phyloP scores from a whole-genome alignment of 2,113 vertebrate species.

The Noctilio leporinus region DNA sequence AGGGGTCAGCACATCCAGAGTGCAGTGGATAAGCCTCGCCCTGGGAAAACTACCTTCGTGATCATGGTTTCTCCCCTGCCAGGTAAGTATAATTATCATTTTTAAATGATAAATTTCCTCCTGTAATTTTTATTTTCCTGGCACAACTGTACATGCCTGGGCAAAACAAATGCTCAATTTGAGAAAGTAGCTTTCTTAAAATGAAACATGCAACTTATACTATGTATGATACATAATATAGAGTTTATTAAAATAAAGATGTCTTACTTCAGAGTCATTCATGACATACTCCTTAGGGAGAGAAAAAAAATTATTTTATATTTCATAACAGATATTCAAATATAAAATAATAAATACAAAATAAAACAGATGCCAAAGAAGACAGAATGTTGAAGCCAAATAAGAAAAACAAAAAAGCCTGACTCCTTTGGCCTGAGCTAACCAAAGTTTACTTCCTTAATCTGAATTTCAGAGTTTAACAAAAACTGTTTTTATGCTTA shows the following conservation, averaged over 20 bases:
- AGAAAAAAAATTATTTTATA: neutral
- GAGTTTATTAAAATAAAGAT: neutral
- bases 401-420: neutral
- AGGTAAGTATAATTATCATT: too few relatives aligned
- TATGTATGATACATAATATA: fast-evolving
- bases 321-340: neutral
- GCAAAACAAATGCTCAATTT: neutral
- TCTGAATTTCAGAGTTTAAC: neutral
- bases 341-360: neutral
- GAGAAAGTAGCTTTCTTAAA: neutral
- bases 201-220: neutral
- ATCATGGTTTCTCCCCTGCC: too few relatives aligned
- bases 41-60: too few relatives aligned
- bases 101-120: neutral
- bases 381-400: neutral
- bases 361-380: neutral
- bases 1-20: too few relatives aligned
- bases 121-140: neutral
- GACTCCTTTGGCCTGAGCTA: neutral
- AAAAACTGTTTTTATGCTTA: neutral
- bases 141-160: neutral
- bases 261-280: neutral
- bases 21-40: too few relatives aligned
- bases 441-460: neutral
- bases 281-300: neutral